phyloP scores from a whole-genome alignment of 2,113 vertebrate species.

The Gavialis gangeticus region DNA sequence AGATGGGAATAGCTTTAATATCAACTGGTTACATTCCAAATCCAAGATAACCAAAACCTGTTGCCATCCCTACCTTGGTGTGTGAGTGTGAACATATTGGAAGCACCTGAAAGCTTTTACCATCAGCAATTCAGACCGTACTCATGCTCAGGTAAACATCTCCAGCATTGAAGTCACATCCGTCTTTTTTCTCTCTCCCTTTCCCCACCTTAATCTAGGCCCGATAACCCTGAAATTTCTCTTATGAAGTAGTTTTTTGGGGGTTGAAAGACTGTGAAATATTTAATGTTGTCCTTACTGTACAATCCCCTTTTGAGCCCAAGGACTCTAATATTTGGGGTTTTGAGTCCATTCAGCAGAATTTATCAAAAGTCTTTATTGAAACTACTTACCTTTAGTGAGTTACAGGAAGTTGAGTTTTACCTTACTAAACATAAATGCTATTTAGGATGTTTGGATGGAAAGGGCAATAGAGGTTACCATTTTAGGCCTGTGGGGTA shows the following conservation, averaged over 20 bases:
- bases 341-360: neutral
- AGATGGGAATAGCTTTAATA: too few species aligned
- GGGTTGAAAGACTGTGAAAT: neutral
- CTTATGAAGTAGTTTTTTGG: neutral
- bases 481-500: neutral
- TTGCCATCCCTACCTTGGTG: too few species aligned
- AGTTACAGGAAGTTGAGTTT: neutral
- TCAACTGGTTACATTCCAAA: too few species aligned
- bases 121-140: too few species aligned
- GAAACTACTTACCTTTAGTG: neutral
- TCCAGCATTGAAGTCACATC: neutral
- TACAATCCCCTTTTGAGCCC: fast-evolving
- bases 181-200: neutral
- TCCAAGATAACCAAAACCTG: too few species aligned
- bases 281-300: neutral
- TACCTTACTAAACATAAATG: neutral
- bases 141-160: too few species aligned
- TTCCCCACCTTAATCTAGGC: neutral
- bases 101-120: too few species aligned
- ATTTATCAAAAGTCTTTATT: neutral
- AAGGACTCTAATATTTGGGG: neutral
- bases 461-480: neutral
- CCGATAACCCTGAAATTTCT: neutral
- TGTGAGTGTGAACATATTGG: too few species aligned
- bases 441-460: neutral